Conservation (phyloP, 2,113 vertebrate species). For the Datnioides undecimradiatus region DNA sequence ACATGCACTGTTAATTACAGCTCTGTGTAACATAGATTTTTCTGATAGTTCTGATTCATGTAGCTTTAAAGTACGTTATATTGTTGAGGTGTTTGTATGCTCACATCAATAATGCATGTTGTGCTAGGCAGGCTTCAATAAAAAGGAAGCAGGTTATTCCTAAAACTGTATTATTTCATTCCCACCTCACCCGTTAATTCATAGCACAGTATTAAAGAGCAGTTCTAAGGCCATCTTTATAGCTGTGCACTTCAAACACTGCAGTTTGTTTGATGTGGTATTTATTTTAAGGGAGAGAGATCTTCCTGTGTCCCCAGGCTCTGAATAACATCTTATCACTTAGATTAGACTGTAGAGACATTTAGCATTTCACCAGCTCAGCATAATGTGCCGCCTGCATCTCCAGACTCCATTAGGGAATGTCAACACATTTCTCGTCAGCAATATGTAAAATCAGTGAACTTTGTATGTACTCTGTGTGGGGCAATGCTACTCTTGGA, state of each 20-base stretch:
- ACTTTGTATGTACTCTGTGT: slow-evolving; percentile 35
- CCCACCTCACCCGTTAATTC: slow-evolving; percentile 19
- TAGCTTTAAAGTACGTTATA: slow-evolving; percentile 1
- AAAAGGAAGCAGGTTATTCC: not conserved
- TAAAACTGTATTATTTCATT: slow-evolving; percentile 22
- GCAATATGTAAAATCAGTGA: slow-evolving; percentile 65
- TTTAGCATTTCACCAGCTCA: slow-evolving; percentile 74
- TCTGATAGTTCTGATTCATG: not conserved
- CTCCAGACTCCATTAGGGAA: slow-evolving; percentile 64
- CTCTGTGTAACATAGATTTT: not conserved
- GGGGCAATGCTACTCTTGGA: slow-evolving; percentile 39
- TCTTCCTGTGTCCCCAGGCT: slow-evolving; percentile 61
- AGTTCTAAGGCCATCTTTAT: slow-evolving; percentile 32
- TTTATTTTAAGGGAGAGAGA: slow-evolving; percentile 50
- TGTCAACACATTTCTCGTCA: slow-evolving; percentile 64
- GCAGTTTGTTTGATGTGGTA: slow-evolving; percentile 66
- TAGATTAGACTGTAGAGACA: slow-evolving; percentile 60
- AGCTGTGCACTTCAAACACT: slow-evolving; percentile 62
- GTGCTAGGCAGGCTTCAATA: not conserved
- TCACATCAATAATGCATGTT: slow-evolving; percentile 9
- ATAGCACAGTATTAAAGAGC: slow-evolving; percentile 44
- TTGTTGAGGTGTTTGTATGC: not conserved
- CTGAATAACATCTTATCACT: slow-evolving; percentile 72
- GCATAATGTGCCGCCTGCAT: slow-evolving; percentile 65
- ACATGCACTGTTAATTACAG: not conserved